Base-by-base conservation (phyloP, 2,797 vertebrate genomes). In the Danio jaintianensis region DNA sequence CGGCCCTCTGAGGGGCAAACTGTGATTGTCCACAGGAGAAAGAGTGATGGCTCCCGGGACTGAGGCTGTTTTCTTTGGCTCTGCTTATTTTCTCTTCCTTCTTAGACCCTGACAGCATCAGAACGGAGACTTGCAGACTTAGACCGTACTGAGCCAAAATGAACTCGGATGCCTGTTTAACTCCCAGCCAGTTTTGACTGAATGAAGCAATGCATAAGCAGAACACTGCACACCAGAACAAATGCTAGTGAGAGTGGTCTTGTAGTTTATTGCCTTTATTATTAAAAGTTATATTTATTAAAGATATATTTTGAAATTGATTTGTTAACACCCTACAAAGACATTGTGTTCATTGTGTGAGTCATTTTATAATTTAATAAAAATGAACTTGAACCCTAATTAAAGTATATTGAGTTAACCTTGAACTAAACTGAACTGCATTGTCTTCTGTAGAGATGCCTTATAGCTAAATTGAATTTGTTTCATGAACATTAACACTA, bases 51-150 rank as follows among this genome's bases (percentile, higher is more conserved):
- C 64, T 78, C 48, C 36, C 38, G 12, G 68, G 59, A 85, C 73
- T 40, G 55, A 1, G 47, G 55, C 69, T 85, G 66, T 84, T 85
- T 82, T 67, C 42, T 79, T 85, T 83, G 81, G 79, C 79, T 59
- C 29, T 7, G 18, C 47, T 62, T 70, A 15, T 79, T 70, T 79
- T 53, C 56, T 59, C 53, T 38, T 72, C 15, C 45, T 50, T 58
- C 15, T 67, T 38, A 63, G 73, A 76, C 71, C 73, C n/a, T 63
- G 68, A 63, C 47, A 59, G 40, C 42, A 42, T 70, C 69, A 36
- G n/a, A n/a, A 50, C 38, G 3, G 61, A 40, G 43, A 75, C 38
- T n/a, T 13, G 6, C 16, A 61, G 40, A 69, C 22, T 64, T 52
- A 64, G 67, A 13, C 45, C 42, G 62, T 9, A 11, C 29, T 53